Evolutionary conservation across 2,113 vertebrate species (phyloP), one percentile per base, ranked within the genome.

Genomic region (Eira barbara): DNA sequence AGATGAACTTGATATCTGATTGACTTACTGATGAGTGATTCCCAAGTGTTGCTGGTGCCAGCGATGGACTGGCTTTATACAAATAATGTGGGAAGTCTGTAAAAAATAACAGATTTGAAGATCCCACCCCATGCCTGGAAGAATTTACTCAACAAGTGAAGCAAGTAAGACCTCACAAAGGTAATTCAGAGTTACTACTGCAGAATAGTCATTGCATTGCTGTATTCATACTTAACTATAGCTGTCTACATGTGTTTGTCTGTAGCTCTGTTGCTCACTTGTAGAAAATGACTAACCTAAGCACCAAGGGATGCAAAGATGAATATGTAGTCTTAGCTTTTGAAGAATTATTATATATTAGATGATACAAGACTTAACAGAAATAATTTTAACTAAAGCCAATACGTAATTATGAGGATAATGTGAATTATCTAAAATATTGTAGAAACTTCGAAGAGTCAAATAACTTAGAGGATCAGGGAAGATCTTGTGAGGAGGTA

Each of bases 351-450:
- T 63, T 76, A 67, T 89, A 76, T 89, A 82, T 25, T 36, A 84
- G 47, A 73, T 96, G 21, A 87, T 31, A 87, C 3, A 45, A 45
- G 45, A 69, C 17, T 91, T 79, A 79, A 88, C 17, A 96, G 80
- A 87, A 95, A 91, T 18, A 57, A 88, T 69, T 93, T 84, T 95
- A 93, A 18, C 59, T 95, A 74, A 82, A 80, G 14, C 45, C 25
- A 39, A 21, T 55, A 23, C 57, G 36, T n/a, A 87, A 87, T 49
- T 95, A 45, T 52, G 69, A 97, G 39, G 25, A 36, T 34, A 91
- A 76, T 23, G 2, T 31, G 27, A 76, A 14, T 47, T 63, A 95
- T 31, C 4, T 67, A 55, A 91, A 81, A 34, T 76, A 17, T 7
- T 27, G 11, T 49, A 63, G 65, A 81, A 91, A 92, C 81, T 85